Evolutionary conservation across 2,797 vertebrate genomes (phyloP).

Genomic region (Choloepus didactylus): DNA sequence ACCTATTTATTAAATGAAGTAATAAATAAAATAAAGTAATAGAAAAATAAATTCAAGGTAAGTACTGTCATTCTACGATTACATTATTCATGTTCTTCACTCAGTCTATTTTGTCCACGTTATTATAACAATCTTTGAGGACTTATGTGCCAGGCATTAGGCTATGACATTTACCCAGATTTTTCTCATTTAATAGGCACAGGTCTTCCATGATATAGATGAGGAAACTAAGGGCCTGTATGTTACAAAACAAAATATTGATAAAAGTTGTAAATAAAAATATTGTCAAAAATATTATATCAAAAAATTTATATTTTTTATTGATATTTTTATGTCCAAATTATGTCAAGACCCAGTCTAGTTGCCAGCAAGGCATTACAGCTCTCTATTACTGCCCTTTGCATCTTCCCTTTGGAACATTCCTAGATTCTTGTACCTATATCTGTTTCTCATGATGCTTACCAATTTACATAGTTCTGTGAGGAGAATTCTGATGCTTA

Average conservation of each 20-base stretch:
- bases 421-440: background rate
- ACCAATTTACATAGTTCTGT: background rate
- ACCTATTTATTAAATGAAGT: background rate
- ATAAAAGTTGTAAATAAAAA: background rate
- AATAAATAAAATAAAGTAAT: too few species aligned
- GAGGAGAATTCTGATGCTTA: background rate
- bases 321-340: background rate
- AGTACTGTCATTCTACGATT: background rate
- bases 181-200: background rate
- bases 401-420: background rate
- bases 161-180: background rate
- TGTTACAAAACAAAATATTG: conserved; percentile 4
- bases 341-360: background rate
- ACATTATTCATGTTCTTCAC: background rate
- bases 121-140: background rate
- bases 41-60: background rate
- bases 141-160: background rate
- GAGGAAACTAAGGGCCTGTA: background rate
- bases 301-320: background rate
- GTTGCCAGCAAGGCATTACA: background rate
- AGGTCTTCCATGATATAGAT: background rate
- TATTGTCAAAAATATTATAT: background rate
- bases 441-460: background rate
- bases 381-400: background rate
- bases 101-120: background rate